Base-by-base conservation (phyloP, 1,140 invertebrate species). In the Agrilus planipennis region DNA sequence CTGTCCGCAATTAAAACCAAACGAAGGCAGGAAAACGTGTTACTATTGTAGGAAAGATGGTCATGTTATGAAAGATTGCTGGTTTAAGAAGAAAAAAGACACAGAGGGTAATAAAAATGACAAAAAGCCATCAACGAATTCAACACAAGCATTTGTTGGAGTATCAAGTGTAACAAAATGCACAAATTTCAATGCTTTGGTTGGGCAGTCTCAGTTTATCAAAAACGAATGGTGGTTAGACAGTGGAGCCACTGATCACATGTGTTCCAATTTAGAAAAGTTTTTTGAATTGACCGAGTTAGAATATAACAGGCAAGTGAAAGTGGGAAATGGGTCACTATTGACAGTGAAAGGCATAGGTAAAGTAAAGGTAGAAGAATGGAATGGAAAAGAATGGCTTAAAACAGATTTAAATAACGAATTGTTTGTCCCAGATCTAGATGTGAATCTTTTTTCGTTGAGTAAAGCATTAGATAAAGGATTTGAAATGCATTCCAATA, bases 361-460 rank as follows among this genome's bases (percentile, higher is more conserved):
- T 14, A 23, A 38, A 25, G 22, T 25, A 11, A 14, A 38, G 17
- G 12, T 38, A 14, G 21, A 38, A 25, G 21, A 14, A 7, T 38
- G 35, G 35, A 38, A 38, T 27, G 14, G 35, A 4, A 38, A 25
- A 15, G n/a, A 27, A 3, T 38, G 21, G 4, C 12, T 25, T 14
- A 27, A 38, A 27, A 38, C 35, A 15, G 35, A 11, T 12, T 38
- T 38, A 15, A 16, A 17, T n/a, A 11, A 38, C 27, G 35, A 42
- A 10, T 25, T 65, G 20, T 61, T 45, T 39, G 53, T 64, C 21
- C 61, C 62, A 0, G 51, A 61, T 42, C 32, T 66, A 9, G 51
- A 58, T 23, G 54, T 42, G n/a, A 64, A 61, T 32, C 43, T 66
- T 22, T 57, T 65, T 18, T 65, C 62, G 1, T 52, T 57, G 3